Base-by-base conservation (phyloP, 37 sponge, comb jelly and placozoan species). In the Aplysina aerophoba region DNA sequence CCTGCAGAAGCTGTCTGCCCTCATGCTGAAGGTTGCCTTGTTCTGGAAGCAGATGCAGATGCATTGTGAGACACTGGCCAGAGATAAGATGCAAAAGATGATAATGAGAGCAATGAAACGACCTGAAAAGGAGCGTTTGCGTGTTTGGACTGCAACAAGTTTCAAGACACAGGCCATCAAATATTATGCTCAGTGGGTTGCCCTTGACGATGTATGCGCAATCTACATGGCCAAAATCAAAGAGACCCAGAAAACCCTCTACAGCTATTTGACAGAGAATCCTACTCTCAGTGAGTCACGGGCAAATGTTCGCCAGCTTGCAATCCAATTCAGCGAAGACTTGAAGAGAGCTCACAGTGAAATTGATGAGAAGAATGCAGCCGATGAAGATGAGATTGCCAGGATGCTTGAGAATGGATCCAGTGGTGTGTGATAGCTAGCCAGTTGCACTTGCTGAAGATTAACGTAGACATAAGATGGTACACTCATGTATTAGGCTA, bases 21-120 rank as follows among this genome's bases (percentile, higher is more conserved):
- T 92, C 1, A 92, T 92, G 92, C 73, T 85, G 81, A 72, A 82
- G 58, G 89, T 80, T 22, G 92, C 92, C 16, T 37, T 79, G 15
- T 92, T 92, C 38, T 92, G 92, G 92, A 66, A 77, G n/a, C 82
- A 81, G 50, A 77, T 92, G 86, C 83, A 88, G 44, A 53, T 61
- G 14, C 89, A 92, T 39, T 92, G 92, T 55, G 44, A 85, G 25
- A 4, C 22, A 15, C 56, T 92, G 16, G 80, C 83, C 19, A 59
- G 83, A 1, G 30, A 27, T 27, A 33, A 61, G 17, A 72, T 91
- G 65, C 57, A 60, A 68, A 41, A 73, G 34, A 24, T 21, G 66
- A 64, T 91, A 62, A 75, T 85, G 56, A 72, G 0, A 41, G 85
- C 81, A 14, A 80, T 91, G 63, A 77, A 86, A 63, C 4, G 61